These are phyloP conservation scores for Caenorhabditis sulstoni DNA, from an alignment of 2,888 invertebrate species.

Conservation along the genomic window DNA sequence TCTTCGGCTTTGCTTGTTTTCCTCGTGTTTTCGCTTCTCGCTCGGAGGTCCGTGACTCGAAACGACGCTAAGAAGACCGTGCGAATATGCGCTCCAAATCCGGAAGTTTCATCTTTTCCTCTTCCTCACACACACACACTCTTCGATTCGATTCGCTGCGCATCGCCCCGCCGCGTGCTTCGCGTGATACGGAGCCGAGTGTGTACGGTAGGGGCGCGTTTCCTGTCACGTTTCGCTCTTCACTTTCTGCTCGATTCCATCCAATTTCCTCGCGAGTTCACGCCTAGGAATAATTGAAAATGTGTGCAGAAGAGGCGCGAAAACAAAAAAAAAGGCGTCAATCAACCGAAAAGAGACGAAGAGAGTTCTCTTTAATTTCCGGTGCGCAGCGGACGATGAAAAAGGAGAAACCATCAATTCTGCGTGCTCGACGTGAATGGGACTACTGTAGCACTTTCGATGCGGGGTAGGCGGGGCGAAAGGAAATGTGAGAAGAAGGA, in stretches of 20 bases:
- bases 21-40: no score
- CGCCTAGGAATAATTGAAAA: slow-evolving; percentile 6
- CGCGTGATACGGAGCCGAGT: background rate
- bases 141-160: no score
- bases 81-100: no score
- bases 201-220: background rate
- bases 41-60: no score
- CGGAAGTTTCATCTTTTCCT: no score
- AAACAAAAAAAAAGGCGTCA: background rate
- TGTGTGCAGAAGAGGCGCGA: background rate
- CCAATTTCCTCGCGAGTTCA: slow-evolving; percentile 3
- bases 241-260: background rate
- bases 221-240: background rate
- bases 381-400: background rate
- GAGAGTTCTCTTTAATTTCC: background rate
- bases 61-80: no score
- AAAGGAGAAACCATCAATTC: background rate
- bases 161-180: background rate
- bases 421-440: background rate
- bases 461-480: no score
- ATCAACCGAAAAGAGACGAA: background rate
- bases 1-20: background rate
- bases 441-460: background rate
- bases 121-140: no score
- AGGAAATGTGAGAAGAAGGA: no score